phyloP scores from a whole-genome alignment of 2,888 invertebrate species.

The Sabatieria punctata region DNA sequence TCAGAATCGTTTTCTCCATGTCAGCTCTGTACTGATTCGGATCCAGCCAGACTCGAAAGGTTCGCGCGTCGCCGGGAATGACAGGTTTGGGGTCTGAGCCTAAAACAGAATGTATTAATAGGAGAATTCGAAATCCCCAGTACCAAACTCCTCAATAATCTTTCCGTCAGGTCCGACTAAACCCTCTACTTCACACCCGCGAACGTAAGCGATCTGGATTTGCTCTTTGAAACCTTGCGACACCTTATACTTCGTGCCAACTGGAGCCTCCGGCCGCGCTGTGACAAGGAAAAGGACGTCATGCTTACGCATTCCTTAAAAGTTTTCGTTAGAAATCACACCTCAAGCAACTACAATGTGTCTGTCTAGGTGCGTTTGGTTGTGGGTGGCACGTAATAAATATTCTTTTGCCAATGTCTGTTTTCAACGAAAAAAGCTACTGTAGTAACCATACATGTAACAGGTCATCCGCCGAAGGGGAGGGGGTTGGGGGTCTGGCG shows the following conservation, averaged over 20 bases:
- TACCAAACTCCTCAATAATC: constrained; percentile 67
- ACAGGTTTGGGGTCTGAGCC: constrained; percentile 73
- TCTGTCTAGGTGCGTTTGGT: not conserved
- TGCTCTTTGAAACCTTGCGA: constrained; percentile 15
- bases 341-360: not conserved
- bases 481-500: too few species aligned
- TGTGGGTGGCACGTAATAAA: not conserved
- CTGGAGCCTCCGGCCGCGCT: constrained; percentile 61
- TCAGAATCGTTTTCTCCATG: constrained; percentile 62
- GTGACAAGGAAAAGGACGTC: constrained; percentile 93
- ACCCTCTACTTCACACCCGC: constrained; percentile 96
- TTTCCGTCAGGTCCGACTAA: constrained; percentile 86
- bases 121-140: not conserved
- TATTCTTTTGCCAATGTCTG: not conserved
- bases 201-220: constrained; percentile 65
- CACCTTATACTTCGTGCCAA: constrained; percentile 44
- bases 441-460: too few species aligned
- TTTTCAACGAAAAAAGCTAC: too few species aligned
- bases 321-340: not conserved
- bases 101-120: constrained; percentile 6
- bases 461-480: too few species aligned
- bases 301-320: constrained; percentile 60
- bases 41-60: constrained; percentile 82
- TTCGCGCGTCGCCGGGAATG: constrained; percentile 68
- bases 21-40: constrained; percentile 89